phyloP scores from a whole-genome alignment of 2,888 invertebrate species.

The Zeuzera pyrina region DNA sequence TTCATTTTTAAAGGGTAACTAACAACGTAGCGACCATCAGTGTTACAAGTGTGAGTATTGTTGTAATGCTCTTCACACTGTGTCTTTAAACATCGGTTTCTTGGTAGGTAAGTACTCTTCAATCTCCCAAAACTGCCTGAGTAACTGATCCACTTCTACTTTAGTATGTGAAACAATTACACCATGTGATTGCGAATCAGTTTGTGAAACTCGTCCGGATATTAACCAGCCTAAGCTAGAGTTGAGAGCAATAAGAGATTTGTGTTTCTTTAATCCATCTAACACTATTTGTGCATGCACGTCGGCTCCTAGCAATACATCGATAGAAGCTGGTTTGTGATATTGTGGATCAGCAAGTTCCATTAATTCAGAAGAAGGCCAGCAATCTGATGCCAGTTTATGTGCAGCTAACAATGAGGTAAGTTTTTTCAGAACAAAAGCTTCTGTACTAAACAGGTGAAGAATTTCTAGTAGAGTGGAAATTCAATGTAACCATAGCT shows the following conservation, averaged over 20 bases:
- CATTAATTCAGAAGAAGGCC: background rate
- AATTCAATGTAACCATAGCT: too few species aligned
- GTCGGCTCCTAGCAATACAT: background rate
- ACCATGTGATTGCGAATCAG: background rate
- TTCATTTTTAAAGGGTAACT: too few species aligned
- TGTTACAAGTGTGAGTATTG: too few species aligned
- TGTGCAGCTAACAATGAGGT: background rate
- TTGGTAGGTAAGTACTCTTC: too few species aligned
- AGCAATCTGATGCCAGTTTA: background rate
- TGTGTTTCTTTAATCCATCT: background rate
- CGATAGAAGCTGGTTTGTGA: background rate
- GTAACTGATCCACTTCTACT: too few species aligned
- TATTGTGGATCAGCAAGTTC: background rate
- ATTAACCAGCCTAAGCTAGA: background rate
- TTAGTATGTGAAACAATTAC: too few species aligned
- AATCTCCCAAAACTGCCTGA: too few species aligned
- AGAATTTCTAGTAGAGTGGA: too few species aligned
- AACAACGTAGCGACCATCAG: too few species aligned
- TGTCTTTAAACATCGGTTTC: too few species aligned
- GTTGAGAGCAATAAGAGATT: background rate
- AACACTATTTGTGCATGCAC: background rate
- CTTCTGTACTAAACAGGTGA: too few species aligned
- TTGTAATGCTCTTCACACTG: too few species aligned
- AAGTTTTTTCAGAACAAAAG: background rate
- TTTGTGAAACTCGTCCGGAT: background rate